Conservation (phyloP, 2,797 vertebrate species). For the Lycodopsis pacificus region DNA sequence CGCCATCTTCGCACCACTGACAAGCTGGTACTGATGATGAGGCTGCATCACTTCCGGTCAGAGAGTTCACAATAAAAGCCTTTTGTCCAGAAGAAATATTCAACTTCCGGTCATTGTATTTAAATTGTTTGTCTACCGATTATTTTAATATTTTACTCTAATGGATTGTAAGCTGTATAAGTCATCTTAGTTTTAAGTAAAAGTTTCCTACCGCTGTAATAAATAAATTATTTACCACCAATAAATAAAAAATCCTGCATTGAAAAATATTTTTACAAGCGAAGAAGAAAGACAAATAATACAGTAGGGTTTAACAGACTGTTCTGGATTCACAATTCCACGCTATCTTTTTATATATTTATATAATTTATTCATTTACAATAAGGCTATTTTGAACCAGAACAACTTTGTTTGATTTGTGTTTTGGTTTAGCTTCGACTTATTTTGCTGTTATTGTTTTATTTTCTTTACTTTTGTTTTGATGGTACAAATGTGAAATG, state of each 20-base stretch:
- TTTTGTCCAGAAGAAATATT: fast-evolving
- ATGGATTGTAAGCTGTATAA: neutral
- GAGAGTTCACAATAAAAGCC: conserved; percentile 46
- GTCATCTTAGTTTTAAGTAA: no score
- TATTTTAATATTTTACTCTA: neutral
- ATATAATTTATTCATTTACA: neutral
- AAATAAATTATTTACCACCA: no score
- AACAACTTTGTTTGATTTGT: neutral
- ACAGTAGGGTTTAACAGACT: neutral
- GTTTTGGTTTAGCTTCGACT: neutral
- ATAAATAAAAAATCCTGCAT: no score
- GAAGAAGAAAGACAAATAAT: no score
- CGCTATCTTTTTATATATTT: no score
- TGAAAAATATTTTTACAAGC: no score
- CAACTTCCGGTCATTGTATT: conserved; percentile 35
- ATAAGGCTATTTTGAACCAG: neutral
- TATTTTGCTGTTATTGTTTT: neutral
- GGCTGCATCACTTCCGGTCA: conserved; percentile 58
- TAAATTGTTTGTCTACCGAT: neutral
- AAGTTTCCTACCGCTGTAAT: no score
- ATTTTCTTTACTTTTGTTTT: neutral
- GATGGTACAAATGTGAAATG: neutral
- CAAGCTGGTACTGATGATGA: conserved; percentile 21
- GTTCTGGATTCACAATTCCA: neutral
- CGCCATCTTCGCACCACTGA: conserved; percentile 91